Evolutionary conservation across 1,140 invertebrate genomes (phyloP).

Genomic region (Planococcus citri): DNA sequence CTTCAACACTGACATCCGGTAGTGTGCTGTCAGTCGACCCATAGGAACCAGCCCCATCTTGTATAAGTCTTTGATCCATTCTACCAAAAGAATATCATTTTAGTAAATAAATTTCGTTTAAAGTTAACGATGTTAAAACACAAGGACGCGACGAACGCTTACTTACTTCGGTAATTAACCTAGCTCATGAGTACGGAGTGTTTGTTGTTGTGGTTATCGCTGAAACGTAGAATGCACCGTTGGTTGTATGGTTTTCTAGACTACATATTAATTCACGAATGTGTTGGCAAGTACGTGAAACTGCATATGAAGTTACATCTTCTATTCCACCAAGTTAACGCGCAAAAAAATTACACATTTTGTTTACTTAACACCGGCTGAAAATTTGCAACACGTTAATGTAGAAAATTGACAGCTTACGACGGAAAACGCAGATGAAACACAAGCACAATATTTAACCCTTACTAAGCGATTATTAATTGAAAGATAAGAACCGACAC

Average conservation of each 20-base stretch:
- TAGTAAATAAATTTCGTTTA: no score
- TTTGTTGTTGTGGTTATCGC: neutral
- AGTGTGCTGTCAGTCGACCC: neutral
- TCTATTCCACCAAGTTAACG: neutral
- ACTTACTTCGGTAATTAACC: no score
- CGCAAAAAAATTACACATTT: constrained; percentile 2
- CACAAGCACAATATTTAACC: neutral
- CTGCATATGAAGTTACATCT: neutral
- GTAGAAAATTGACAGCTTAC: neutral
- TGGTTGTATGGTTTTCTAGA: neutral
- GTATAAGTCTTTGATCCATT: neutral
- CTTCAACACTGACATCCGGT: neutral
- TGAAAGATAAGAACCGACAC: neutral
- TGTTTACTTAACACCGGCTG: neutral
- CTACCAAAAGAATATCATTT: neutral
- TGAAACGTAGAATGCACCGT: neutral
- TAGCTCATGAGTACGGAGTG: neutral
- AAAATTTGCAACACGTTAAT: neutral
- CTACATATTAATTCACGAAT: neutral
- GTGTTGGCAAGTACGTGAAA: neutral
- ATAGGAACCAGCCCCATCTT: constrained; percentile 1
- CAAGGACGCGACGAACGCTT: no score
- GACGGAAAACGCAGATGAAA: neutral
- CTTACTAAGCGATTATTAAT: neutral
- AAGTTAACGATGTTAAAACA: no score